A percentile compares a stretch with the other conserved stretches of the same genome.
Conservation (phyloP, 2,797 vertebrate species). For the Macropus fuliginosus region DNA sequence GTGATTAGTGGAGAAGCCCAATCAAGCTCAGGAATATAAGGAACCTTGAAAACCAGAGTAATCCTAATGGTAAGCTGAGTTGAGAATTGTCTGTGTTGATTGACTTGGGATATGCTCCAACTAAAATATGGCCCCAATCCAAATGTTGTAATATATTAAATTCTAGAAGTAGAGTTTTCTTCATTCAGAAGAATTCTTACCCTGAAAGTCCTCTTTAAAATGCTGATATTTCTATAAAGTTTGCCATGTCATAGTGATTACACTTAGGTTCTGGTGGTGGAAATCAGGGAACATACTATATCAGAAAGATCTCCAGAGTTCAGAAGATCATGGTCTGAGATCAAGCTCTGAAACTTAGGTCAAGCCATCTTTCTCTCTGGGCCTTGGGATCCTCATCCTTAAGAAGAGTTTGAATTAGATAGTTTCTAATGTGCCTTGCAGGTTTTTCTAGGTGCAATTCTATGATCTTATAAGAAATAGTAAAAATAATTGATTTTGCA, state of each 20-base stretch:
- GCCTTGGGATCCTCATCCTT: background rate
- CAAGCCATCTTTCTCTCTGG: background rate
- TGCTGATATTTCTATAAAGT: background rate
- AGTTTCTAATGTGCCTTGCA: background rate
- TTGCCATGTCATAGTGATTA: background rate
- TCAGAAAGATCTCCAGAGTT: no score
- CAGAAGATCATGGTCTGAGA: background rate
- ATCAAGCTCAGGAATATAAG: background rate
- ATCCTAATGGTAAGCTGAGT: background rate
- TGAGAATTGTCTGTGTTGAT: background rate
- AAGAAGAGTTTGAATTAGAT: background rate
- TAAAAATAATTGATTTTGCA: background rate
- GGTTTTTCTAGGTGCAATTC: background rate
- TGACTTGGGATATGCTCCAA: background rate
- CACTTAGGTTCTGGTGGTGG: background rate
- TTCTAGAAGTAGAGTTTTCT: background rate
- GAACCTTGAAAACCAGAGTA: background rate
- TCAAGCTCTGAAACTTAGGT: background rate
- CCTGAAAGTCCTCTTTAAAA: background rate
- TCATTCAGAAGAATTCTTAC: background rate
- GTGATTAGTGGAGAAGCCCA: background rate
- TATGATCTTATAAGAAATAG: background rate
- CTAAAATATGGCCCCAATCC: background rate
- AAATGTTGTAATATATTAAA: background rate
- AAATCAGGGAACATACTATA: background rate